Base-by-base conservation (phyloP, 2,113 vertebrate species). In the Anser cygnoides region DNA sequence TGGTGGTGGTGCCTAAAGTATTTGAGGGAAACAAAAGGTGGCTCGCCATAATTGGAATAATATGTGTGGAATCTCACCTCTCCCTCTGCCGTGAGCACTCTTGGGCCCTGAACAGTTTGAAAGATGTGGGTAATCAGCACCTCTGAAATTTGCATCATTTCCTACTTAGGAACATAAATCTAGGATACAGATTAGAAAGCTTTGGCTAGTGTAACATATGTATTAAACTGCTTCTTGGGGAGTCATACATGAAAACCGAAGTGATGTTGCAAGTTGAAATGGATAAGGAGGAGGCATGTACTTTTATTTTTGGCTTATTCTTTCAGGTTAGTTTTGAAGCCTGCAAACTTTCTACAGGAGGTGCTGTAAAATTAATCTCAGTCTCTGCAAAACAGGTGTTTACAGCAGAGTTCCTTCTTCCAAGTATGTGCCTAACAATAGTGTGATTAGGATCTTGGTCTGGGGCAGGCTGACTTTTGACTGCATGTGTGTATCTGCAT, bases 401-500 rank as follows among this genome's bases (percentile, higher is more conserved):
- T 94, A 90, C 50, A 87, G 89, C 66, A 84, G 43, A 81, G 54
- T 83, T 95, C 95, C 84, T 78, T 71, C 37, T 94, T 95, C 84
- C 78, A 95, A 22, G 55, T 2, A 0, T n/a, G 78, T 79, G 78
- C 91, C 74, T 82, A 85, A 91, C 95, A 95, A 80, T 82, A 35
- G 39, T 5, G 62, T 72, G 95, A 93, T 94, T 93, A 95, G 71
- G 89, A 96, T 95, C 92, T 95, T 22, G n/a, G 66, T 55, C 80
- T 46, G 54, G 95, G 90, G 84, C 93, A 94, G 76, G 63, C 89
- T 96, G 93, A 94, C 95, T 93, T 92, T 72, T 95, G 86, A 84
- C 95, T 91, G 74, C 39, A 1, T 75, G 73, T 66, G 35, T 54
- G 49, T 89, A 76, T 93, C 87, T 95, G 94, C 80, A 50, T 0